Percentiles rank a stretch among this genome's conserved stretches.
These are phyloP conservation scores for Leptinotarsa rubiginosa DNA, from an alignment of 2,888 invertebrate species.

Conservation along the genomic window DNA sequence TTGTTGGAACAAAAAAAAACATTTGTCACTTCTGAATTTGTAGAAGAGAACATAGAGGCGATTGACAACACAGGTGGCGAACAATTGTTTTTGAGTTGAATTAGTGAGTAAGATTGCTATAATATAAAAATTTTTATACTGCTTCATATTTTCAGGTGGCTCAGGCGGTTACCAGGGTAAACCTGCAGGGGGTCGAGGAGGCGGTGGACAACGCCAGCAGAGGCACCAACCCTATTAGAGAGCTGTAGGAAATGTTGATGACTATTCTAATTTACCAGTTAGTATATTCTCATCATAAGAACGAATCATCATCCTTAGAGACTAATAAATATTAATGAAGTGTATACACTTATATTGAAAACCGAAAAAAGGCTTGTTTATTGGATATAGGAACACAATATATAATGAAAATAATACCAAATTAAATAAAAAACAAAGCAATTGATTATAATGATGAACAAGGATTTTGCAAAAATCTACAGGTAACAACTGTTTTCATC, in stretches of 20 bases:
- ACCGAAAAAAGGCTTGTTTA: no score
- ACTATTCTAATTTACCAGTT: conserved; percentile 10
- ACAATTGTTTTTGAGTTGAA: conserved; percentile 51
- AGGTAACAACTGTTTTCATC: no score
- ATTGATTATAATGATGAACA: no score
- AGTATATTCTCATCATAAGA: neutral
- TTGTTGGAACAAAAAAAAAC: conserved; percentile 37
- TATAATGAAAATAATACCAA: no score
- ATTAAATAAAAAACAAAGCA: no score
- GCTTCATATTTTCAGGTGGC: conserved; percentile 60
- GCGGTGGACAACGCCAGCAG: conserved; percentile 78
- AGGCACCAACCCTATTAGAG: conserved; percentile 84
- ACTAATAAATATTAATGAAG: neutral
- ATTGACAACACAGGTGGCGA: conserved; percentile 57
- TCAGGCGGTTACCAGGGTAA: conserved; percentile 73
- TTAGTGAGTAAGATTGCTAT: conserved; percentile 60
- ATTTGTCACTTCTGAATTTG: conserved; percentile 26
- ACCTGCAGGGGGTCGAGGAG: conserved; percentile 76
- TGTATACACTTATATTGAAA: no score
- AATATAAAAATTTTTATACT: conserved; percentile 62
- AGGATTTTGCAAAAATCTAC: no score
- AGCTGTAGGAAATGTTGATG: conserved; percentile 30
- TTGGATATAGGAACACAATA: no score
- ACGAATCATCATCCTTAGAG: no score
- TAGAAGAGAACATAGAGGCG: conserved; percentile 46